A percentile compares a stretch with the other conserved stretches of the same genome.
These are phyloP conservation scores for Prosopocoilus inquinatus DNA, from an alignment of 2,888 invertebrate species.

Conservation along the genomic window DNA sequence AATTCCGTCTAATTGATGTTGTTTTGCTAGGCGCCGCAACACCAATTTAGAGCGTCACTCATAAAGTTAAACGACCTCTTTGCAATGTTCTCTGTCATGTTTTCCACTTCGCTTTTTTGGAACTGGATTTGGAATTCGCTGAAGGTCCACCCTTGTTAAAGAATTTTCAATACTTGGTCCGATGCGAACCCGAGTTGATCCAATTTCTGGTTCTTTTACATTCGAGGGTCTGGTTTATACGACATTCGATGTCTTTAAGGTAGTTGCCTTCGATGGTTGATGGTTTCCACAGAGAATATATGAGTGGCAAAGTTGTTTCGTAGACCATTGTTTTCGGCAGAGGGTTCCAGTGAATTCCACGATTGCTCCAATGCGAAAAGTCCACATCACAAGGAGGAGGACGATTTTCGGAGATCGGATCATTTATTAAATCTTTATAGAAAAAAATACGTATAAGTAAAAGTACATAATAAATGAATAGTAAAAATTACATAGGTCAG, in stretches of 20 bases:
- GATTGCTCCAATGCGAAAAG: too few species aligned
- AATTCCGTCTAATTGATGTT: constrained; percentile 3
- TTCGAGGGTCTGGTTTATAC: neutral
- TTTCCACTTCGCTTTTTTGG: too few species aligned
- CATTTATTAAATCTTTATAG: too few species aligned
- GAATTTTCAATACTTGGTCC: neutral
- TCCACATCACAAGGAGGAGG: too few species aligned
- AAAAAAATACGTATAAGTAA: too few species aligned
- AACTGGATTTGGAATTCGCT: neutral
- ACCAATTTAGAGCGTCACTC: constrained; percentile 14
- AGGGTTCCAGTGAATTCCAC: constrained; percentile 12
- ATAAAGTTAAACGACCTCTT: constrained; percentile 9
- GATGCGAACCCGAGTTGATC: neutral
- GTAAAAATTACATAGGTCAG: too few species aligned
- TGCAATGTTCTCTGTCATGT: too few species aligned
- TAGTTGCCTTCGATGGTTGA: too few species aligned
- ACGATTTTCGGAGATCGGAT: too few species aligned
- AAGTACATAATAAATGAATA: too few species aligned
- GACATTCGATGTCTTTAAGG: neutral
- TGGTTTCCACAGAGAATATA: constrained; percentile 3
- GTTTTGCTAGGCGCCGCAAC: constrained; percentile 15
- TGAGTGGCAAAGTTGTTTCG: constrained; percentile 14
- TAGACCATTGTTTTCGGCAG: constrained; percentile 8
- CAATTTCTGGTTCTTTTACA: too few species aligned
- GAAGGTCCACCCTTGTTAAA: neutral